Conservation (phyloP, 2,797 vertebrate genomes). For the Macroramphosus scolopax region DNA sequence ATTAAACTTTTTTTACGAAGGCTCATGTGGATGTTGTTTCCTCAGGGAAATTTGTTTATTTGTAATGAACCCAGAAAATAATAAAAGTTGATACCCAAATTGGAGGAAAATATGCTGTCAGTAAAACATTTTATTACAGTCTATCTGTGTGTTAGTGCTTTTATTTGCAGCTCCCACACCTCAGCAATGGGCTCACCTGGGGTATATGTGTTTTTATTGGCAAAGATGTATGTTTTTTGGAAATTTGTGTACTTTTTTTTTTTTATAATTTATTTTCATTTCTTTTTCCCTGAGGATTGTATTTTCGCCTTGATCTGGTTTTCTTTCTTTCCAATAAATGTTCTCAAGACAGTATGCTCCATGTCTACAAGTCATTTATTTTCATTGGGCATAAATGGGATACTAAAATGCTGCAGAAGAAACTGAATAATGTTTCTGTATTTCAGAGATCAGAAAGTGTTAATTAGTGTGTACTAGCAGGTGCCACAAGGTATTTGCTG, state of each 20-base stretch:
- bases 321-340: constrained; percentile 74
- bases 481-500: too few species aligned
- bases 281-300: constrained; percentile 59
- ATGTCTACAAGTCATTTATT: constrained; percentile 1
- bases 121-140: constrained; percentile 30
- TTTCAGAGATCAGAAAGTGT: too few species aligned
- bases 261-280: constrained; percentile 71
- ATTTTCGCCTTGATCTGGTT: constrained; percentile 60
- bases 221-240: constrained; percentile 55
- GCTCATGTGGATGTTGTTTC: constrained; percentile 66
- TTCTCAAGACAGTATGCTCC: constrained; percentile 31
- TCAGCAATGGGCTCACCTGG: constrained; percentile 26
- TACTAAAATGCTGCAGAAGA: neutral
- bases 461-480: too few species aligned
- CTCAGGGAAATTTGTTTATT: constrained; percentile 76
- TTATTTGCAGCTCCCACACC: constrained; percentile 37
- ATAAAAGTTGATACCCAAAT: constrained; percentile 53
- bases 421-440: neutral
- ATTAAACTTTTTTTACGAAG: constrained; percentile 39
- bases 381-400: neutral
- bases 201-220: constrained; percentile 47
- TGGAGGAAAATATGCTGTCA: constrained; percentile 38
- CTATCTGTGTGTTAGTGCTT: constrained; percentile 25
- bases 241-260: constrained; percentile 73
- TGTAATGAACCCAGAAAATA: constrained; percentile 54